Conservation (phyloP, 2,888 invertebrate genomes). For the Scaeva pyrastri region DNA sequence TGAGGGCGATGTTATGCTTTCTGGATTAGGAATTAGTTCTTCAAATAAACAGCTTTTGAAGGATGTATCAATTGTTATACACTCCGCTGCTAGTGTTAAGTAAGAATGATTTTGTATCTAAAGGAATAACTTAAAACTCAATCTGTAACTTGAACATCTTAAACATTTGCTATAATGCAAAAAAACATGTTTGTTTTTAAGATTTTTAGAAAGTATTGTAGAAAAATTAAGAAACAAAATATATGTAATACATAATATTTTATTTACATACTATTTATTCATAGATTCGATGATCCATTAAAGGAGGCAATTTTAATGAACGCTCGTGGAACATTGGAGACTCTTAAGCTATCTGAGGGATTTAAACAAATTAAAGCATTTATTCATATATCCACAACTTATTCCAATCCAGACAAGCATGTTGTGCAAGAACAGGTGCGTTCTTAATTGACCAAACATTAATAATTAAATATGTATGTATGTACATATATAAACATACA, state of each 20-base stretch:
- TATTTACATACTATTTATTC: constrained; percentile 79
- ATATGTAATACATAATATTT: too few species aligned
- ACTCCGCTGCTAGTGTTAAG: constrained; percentile 92
- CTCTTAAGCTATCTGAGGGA: constrained; percentile 86
- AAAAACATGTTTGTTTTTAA: too few species aligned
- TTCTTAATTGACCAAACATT: too few species aligned
- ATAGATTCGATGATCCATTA: constrained; percentile 91
- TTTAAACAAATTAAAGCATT: constrained; percentile 86
- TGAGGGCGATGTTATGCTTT: constrained; percentile 86
- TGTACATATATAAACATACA: too few species aligned
- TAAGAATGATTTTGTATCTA: constrained; percentile 75
- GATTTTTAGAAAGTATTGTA: too few species aligned
- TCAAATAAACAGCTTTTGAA: constrained; percentile 85
- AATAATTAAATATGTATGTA: too few species aligned
- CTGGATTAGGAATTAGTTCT: constrained; percentile 86
- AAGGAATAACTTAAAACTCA: too few species aligned
- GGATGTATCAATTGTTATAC: constrained; percentile 89
- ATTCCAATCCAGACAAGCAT: constrained; percentile 91
- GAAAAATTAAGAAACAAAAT: too few species aligned
- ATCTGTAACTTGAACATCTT: too few species aligned
- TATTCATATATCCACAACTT: constrained; percentile 94
- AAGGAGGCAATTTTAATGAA: constrained; percentile 87
- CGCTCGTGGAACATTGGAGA: constrained; percentile 87
- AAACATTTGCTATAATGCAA: too few species aligned
- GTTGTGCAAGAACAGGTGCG: constrained; percentile 89